These are phyloP conservation scores for Synchiropus splendidus DNA, from an alignment of 2,113 vertebrate species.

Conservation along the genomic window DNA sequence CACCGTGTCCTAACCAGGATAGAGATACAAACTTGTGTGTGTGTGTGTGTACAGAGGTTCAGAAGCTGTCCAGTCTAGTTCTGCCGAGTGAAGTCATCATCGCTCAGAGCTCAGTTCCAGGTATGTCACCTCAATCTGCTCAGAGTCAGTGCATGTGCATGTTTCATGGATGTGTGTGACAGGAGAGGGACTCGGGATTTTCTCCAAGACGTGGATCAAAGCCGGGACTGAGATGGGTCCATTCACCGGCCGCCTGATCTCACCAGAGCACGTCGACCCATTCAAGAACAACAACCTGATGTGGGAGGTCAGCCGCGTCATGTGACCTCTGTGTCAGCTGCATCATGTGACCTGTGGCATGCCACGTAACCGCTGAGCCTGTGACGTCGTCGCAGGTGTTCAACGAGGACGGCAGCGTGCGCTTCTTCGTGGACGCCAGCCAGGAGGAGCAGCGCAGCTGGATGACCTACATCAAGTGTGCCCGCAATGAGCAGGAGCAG, in stretches of 20 bases:
- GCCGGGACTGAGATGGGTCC: conserved; percentile 96
- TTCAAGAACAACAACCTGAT: conserved; percentile 99
- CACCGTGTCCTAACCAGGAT: too few relatives aligned
- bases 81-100: conserved; percentile 93
- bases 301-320: conserved; percentile 98
- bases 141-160: not conserved
- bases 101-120: conserved; percentile 90
- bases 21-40: not conserved
- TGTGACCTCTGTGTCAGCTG: too few relatives aligned
- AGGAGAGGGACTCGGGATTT: conserved; percentile 92
- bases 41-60: conserved; percentile 72
- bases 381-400: too few relatives aligned
- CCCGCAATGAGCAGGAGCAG: conserved; percentile 92
- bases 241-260: conserved; percentile 88
- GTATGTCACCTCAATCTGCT: conserved; percentile 9
- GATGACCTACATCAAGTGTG: conserved; percentile 99
- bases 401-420: conserved; percentile 83
- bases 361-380: too few relatives aligned
- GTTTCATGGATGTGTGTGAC: not conserved
- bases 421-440: conserved; percentile 91
- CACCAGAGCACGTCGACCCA: conserved; percentile 88
- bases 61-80: conserved; percentile 93
- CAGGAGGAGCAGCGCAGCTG: conserved; percentile 97
- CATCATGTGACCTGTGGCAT: too few relatives aligned
- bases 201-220: conserved; percentile 98